Base-by-base conservation (phyloP, 2,888 invertebrate genomes). In the Chrysolina oricalcia region DNA sequence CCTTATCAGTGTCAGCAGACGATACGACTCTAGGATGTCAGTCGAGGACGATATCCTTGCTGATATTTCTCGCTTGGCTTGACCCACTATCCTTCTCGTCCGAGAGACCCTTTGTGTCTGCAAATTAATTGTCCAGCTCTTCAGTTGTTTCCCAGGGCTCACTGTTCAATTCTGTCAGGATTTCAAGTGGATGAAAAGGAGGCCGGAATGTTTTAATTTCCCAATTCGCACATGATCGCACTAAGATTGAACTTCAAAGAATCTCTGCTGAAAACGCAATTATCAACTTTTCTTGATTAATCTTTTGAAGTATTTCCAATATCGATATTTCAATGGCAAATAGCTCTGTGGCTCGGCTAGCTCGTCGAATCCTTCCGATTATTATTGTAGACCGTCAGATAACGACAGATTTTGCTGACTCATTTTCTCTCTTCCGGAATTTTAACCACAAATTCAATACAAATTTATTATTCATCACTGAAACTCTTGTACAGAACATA, bases 1-100 rank as follows among this genome's bases (percentile, higher is more conserved):
- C n/a, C 35, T 59, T 27, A 59, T 59, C 59, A 27, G 27, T 59
- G 15, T 59, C 35, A 59, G 17, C 59, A 59, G 59, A 59, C 27
- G 27, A 59, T 6, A 13, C 17, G 27, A 8, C 9, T n/a, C n/a
- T 2, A 35, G n/a, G 6, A 23, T 59, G 59, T 59, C 59, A 59
- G 59, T 59, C 6, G 35, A 8, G 17, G 21, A 13, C 21, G 27
- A 50, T 50, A 67, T 66, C 66, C 66, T 66, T 46, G 23, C 66
- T 53, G 67, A 53, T 67, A 67, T 67, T 67, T 50, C 67, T 67
- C 67, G 67, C 67, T n/a, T 27, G 50, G 67, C 48, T 67, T 35
- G 53, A 35, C 59, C 59, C 35, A 11, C 35, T 27, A 59, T 59
- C 59, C 53, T 50, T 48, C 40, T 53, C 67, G 67, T 67, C 50